These are phyloP conservation scores for Rhyzopertha dominica DNA, from an alignment of 1,140 invertebrate genomes.

Conservation along the genomic window DNA sequence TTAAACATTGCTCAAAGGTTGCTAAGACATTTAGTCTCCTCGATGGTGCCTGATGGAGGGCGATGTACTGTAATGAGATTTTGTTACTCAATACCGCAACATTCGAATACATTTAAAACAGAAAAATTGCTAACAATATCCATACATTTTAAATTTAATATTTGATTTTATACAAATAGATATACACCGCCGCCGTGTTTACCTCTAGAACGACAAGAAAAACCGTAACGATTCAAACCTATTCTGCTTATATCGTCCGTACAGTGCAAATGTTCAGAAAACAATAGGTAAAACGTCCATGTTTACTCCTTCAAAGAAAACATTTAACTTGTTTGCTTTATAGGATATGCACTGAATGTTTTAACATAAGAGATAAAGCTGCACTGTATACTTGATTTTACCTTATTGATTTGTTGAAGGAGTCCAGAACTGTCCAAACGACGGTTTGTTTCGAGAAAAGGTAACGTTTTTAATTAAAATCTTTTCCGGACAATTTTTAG, in stretches of 20 bases:
- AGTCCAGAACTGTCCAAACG: slow-evolving; percentile 4
- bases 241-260: slow-evolving; percentile 5
- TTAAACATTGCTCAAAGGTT: slow-evolving; percentile 1
- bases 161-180: slow-evolving; percentile 2
- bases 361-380: slow-evolving; percentile 1
- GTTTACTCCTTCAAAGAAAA: slow-evolving; percentile 4
- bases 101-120: slow-evolving; percentile 8
- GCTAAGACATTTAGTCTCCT: not conserved
- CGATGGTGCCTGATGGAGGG: not conserved
- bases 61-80: slow-evolving; percentile 6
- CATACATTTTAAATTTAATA: slow-evolving; percentile 1
- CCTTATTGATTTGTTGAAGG: not conserved
- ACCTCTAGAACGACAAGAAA: slow-evolving; percentile 1
- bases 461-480: slow-evolving; percentile 9
- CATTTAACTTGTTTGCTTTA: not conserved
- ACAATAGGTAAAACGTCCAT: slow-evolving; percentile 6
- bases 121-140: slow-evolving; percentile 1
- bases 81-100: not conserved
- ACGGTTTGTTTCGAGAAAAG: slow-evolving; percentile 1
- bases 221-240: not conserved
- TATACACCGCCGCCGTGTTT: slow-evolving; percentile 2
- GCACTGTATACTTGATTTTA: not conserved
- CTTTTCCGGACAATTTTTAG: slow-evolving; percentile 11
- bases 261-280: slow-evolving; percentile 4
- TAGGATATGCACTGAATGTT: slow-evolving; percentile 5